A percentile compares a stretch with the other conserved stretches of the same genome.
Conservation (phyloP, 2,113 vertebrate species). For the Eulemur macaco region DNA sequence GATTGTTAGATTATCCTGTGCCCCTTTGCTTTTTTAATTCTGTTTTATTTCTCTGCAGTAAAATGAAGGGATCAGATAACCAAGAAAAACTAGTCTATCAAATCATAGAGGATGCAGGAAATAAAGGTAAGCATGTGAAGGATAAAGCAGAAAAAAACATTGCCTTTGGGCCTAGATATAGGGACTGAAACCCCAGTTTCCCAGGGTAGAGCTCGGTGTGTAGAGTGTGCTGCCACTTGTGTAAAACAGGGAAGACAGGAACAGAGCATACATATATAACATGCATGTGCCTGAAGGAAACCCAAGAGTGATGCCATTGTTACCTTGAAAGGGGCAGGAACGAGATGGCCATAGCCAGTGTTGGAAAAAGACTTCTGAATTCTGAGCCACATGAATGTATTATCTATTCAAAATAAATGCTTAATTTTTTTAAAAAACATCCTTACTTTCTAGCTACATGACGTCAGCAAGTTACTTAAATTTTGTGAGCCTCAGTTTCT, state of each 20-base stretch:
- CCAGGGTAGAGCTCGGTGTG: background rate
- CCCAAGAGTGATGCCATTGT: background rate
- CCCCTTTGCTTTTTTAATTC: constrained; percentile 54
- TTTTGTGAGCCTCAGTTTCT: background rate
- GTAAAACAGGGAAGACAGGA: constrained; percentile 8
- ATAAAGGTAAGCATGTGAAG: constrained; percentile 91
- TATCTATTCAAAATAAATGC: background rate
- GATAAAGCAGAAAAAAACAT: background rate
- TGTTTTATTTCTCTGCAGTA: constrained; percentile 86
- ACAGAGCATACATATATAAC: background rate
- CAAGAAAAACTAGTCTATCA: constrained; percentile 99
- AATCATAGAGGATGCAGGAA: constrained; percentile 97
- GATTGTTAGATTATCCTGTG: constrained; percentile 27
- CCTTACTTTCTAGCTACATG: background rate
- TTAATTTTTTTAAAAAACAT: background rate
- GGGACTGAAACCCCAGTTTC: background rate
- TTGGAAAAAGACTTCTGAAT: constrained; percentile 1
- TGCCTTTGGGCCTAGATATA: background rate
- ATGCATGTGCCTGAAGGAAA: background rate
- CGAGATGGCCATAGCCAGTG: background rate
- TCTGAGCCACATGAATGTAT: background rate
- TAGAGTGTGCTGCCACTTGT: background rate
- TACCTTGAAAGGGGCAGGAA: background rate
- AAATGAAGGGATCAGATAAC: constrained; percentile 99
- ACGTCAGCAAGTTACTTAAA: background rate